Evolutionary conservation across 2,888 invertebrate genomes (phyloP).

Genomic region (Portevinia maculata): DNA sequence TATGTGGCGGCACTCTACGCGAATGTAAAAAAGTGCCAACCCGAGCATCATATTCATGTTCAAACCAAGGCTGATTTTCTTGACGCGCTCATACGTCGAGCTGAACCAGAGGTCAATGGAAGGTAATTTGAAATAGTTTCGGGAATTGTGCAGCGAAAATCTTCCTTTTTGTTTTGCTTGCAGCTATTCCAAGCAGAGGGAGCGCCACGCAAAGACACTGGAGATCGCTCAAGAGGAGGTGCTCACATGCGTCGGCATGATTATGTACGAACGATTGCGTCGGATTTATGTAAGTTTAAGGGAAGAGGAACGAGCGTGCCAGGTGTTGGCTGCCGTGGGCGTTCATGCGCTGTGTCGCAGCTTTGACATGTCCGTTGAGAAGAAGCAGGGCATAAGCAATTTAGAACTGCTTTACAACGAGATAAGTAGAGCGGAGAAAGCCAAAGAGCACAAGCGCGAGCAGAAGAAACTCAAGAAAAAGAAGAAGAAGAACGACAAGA

Average conservation of each 20-base stretch:
- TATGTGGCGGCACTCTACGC: slow-evolving; percentile 94
- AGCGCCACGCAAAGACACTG: slow-evolving; percentile 97
- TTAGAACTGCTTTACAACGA: slow-evolving; percentile 94
- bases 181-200: slow-evolving; percentile 88
- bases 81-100: slow-evolving; percentile 92
- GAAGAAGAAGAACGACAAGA: slow-evolving; percentile 87
- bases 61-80: slow-evolving; percentile 95
- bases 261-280: slow-evolving; percentile 94
- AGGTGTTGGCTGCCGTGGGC: slow-evolving; percentile 94
- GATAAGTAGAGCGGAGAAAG: slow-evolving; percentile 92
- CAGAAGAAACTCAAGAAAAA: slow-evolving; percentile 92
- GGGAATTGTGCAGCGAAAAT: neutral
- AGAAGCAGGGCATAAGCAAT: slow-evolving; percentile 94
- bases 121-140: slow-evolving; percentile 83
- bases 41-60: slow-evolving; percentile 92
- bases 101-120: slow-evolving; percentile 95
- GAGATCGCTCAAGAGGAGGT: slow-evolving; percentile 99
- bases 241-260: slow-evolving; percentile 95
- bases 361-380: slow-evolving; percentile 95
- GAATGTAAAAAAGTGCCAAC: slow-evolving; percentile 92
- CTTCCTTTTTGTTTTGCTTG: slow-evolving; percentile 24
- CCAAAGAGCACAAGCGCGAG: slow-evolving; percentile 92
- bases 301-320: slow-evolving; percentile 97
- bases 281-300: slow-evolving; percentile 92
- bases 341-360: slow-evolving; percentile 94